These are phyloP conservation scores for Glaucopsyche alexis DNA, from an alignment of 2,888 invertebrate genomes.

Conservation along the genomic window DNA sequence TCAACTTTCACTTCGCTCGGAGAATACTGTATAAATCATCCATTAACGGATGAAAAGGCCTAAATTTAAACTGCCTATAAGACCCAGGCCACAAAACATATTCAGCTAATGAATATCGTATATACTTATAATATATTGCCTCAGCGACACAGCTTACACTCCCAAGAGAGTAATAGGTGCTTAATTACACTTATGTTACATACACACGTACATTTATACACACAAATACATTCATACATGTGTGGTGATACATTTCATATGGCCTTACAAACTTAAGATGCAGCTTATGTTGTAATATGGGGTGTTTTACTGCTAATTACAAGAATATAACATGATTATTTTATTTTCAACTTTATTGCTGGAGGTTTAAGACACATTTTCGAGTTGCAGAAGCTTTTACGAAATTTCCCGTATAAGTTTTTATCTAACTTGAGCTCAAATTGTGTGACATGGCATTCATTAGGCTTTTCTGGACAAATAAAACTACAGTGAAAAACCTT, in stretches of 20 bases:
- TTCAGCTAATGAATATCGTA: constrained; percentile 1
- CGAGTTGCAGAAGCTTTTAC: not conserved
- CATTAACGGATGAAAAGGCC: too few relatives aligned
- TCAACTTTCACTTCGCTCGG: too few relatives aligned
- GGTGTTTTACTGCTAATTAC: constrained; percentile 28
- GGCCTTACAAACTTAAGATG: constrained; percentile 3
- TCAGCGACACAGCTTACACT: not conserved
- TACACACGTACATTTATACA: not conserved
- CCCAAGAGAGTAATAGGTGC: not conserved
- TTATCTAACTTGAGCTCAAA: not conserved
- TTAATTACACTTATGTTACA: constrained; percentile 13
- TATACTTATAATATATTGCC: constrained; percentile 15
- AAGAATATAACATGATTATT: not conserved
- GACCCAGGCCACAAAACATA: not conserved
- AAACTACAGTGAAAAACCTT: too few relatives aligned
- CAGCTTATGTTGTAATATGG: constrained; percentile 26
- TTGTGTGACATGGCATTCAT: not conserved
- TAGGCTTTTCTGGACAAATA: too few relatives aligned
- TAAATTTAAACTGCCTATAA: not conserved
- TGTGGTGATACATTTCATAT: not conserved
- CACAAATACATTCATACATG: too few relatives aligned
- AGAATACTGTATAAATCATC: too few relatives aligned
- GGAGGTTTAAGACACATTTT: not conserved
- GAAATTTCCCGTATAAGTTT: not conserved
- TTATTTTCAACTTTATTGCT: constrained; percentile 1